Conservation (phyloP, 2,797 vertebrate species). For the Notolabrus celidotus region DNA sequence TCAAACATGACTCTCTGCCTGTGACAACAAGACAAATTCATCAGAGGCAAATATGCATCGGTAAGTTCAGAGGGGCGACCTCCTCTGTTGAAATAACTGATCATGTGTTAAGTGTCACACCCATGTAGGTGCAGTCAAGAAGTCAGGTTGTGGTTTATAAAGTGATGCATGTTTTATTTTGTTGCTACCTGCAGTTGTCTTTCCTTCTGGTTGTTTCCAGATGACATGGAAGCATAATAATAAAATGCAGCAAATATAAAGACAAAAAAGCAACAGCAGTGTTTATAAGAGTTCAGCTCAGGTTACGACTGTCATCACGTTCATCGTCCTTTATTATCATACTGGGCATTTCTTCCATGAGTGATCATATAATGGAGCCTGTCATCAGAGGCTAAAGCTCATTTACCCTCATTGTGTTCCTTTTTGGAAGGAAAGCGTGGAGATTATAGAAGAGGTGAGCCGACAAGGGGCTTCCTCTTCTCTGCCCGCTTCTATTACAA, state of each 20-base stretch:
- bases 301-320: conserved; percentile 18
- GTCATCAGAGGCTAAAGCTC: conserved; percentile 59
- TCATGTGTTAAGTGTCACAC: background rate
- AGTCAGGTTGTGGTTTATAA: conserved; percentile 13
- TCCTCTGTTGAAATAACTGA: background rate
- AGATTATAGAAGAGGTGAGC: conserved; percentile 40
- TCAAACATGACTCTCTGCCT: background rate
- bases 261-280: background rate
- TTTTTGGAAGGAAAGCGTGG: conserved; percentile 43
- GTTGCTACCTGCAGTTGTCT: background rate
- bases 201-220: too few relatives aligned
- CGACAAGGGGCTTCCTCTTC: conserved; percentile 49
- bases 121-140: background rate
- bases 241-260: background rate
- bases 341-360: conserved; percentile 27
- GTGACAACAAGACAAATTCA: too few relatives aligned
- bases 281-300: conserved; percentile 15
- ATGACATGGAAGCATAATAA: background rate
- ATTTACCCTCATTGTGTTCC: conserved; percentile 40
- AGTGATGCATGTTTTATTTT: conserved; percentile 13
- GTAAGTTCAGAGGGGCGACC: background rate
- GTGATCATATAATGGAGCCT: conserved; percentile 47
- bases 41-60: background rate
- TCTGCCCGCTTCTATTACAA: conserved; percentile 44
- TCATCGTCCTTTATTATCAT: conserved; percentile 27